A percentile compares a stretch with the other conserved stretches of the same genome.
Evolutionary conservation across 2,888 invertebrate species (phyloP).

Genomic region (Epistrophe grossulariae): DNA sequence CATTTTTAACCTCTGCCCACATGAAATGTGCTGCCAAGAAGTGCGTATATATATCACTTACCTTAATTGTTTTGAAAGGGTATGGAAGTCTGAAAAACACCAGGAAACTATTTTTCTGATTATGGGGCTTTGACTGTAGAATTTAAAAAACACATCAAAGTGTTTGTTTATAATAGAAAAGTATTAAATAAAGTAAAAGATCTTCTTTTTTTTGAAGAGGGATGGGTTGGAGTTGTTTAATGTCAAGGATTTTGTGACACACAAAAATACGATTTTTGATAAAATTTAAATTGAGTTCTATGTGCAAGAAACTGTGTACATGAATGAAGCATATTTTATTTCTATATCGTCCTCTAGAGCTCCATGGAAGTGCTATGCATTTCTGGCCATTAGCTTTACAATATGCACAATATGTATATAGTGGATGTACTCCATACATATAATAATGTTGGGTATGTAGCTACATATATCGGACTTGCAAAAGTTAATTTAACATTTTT

Average conservation of each 20-base stretch:
- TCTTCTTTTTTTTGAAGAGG: neutral
- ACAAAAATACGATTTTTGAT: constrained; percentile 23
- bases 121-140: neutral
- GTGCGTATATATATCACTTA: too few relatives aligned
- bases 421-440: neutral
- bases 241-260: constrained; percentile 11
- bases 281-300: constrained; percentile 9
- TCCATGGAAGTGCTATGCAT: constrained; percentile 6
- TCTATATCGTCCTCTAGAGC: constrained; percentile 28
- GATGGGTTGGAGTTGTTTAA: neutral
- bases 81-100: too few relatives aligned
- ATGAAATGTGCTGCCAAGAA: too few relatives aligned
- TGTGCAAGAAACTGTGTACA: neutral
- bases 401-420: neutral
- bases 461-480: constrained; percentile 10
- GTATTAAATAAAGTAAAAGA: neutral
- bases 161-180: neutral
- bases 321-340: constrained; percentile 4
- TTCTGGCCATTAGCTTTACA: neutral
- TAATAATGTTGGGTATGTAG: neutral
- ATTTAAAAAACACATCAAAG: neutral
- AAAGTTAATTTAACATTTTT: constrained; percentile 57
- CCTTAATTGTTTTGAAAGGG: too few relatives aligned
- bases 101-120: neutral
- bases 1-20: too few relatives aligned